These are phyloP conservation scores for Polydrusus pterygomalis DNA, from an alignment of 2,888 invertebrate species.

Conservation along the genomic window DNA sequence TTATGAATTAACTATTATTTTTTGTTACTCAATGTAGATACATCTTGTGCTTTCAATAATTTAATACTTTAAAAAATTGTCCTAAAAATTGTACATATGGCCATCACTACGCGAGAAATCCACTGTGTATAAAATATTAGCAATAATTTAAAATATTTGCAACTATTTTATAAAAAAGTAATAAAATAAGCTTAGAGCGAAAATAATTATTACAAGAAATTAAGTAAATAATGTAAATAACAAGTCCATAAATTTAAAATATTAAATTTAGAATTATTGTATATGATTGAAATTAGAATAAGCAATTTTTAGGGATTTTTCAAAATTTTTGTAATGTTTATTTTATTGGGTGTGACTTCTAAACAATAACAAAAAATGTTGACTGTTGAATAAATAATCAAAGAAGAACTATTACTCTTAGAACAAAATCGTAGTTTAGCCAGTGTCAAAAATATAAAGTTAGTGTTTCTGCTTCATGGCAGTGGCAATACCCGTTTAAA, in stretches of 20 bases:
- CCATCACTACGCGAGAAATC: constrained; percentile 20
- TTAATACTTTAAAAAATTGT: constrained; percentile 5
- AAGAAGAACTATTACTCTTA: background rate
- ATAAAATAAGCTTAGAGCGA: constrained; percentile 21
- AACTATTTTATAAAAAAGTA: constrained; percentile 44
- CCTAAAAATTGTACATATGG: constrained; percentile 31
- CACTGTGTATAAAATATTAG: constrained; percentile 47
- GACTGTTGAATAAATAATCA: constrained; percentile 32
- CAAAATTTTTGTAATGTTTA: constrained; percentile 26
- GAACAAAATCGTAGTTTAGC: too few species aligned
- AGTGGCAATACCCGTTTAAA: too few species aligned
- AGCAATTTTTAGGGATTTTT: background rate
- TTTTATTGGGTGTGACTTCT: constrained; percentile 58
- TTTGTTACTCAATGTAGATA: background rate
- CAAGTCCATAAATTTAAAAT: constrained; percentile 38
- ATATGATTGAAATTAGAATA: background rate
- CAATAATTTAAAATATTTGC: constrained; percentile 45
- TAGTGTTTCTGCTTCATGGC: too few species aligned
- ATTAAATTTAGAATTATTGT: background rate
- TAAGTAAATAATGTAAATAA: constrained; percentile 47
- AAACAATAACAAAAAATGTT: constrained; percentile 57
- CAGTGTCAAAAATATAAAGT: too few species aligned
- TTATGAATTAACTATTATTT: background rate
- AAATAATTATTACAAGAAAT: constrained; percentile 9
- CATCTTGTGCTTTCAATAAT: background rate